Conservation (phyloP, 2,113 vertebrate species). For the Dromiciops gliroides region DNA sequence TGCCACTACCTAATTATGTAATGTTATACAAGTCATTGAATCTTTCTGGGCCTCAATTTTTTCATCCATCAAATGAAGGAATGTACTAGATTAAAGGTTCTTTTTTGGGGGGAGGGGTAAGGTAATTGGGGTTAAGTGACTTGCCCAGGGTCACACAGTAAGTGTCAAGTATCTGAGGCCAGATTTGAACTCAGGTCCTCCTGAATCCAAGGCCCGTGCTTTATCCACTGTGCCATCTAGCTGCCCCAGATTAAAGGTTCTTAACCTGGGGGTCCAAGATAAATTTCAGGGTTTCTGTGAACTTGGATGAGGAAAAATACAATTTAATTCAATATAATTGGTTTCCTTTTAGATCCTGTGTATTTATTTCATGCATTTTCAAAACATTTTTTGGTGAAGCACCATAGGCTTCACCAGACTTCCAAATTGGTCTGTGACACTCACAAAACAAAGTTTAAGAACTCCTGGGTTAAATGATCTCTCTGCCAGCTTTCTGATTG, state of each 20-base stretch:
- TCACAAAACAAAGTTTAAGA: neutral
- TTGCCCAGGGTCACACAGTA: too few species aligned
- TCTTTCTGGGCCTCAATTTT: neutral
- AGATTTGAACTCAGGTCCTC: too few species aligned
- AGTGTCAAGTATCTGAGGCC: too few species aligned
- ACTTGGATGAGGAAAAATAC: neutral
- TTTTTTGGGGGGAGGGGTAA: too few species aligned
- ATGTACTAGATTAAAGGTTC: neutral
- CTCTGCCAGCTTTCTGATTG: neutral
- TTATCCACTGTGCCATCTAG: too few species aligned
- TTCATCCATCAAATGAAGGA: neutral
- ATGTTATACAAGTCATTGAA: neutral
- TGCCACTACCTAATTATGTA: neutral
- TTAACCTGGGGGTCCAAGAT: neutral
- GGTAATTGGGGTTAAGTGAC: too few species aligned
- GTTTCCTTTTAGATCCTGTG: neutral
- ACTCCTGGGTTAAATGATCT: neutral
- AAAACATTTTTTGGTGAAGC: neutral
- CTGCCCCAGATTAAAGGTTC: neutral
- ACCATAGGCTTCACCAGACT: neutral
- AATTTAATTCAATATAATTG: neutral
- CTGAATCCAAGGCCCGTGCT: too few species aligned
- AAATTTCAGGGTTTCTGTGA: neutral
- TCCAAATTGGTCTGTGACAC: neutral
- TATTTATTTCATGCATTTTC: neutral